phyloP scores from a whole-genome alignment of 2,797 vertebrate genomes.

The Notoglanidium macrostoma region DNA sequence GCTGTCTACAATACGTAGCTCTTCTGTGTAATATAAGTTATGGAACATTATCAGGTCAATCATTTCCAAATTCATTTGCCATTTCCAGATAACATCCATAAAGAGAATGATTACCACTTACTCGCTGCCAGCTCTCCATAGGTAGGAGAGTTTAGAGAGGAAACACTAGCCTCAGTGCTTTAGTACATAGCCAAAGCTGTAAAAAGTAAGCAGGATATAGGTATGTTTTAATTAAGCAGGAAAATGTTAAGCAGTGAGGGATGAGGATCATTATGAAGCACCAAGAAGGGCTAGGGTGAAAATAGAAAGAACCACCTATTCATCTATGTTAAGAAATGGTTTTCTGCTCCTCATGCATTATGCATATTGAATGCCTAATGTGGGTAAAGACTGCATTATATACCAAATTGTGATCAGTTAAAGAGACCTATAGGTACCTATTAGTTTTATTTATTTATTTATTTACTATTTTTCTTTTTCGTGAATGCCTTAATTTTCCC shows the following conservation, averaged over 20 bases:
- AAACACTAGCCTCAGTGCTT: constrained; percentile 10
- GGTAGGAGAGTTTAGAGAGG: not conserved
- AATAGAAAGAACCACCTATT: constrained; percentile 46
- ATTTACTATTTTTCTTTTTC: not conserved
- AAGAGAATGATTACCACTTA: not conserved
- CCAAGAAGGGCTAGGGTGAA: constrained; percentile 36
- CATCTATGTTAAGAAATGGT: constrained; percentile 49
- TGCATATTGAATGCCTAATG: constrained; percentile 38
- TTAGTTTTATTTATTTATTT: not conserved
- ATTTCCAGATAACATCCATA: not conserved
- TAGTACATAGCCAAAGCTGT: constrained; percentile 12
- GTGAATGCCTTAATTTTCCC: too few relatives aligned
- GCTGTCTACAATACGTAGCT: not conserved
- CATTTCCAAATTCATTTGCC: not conserved
- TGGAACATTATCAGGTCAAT: not conserved
- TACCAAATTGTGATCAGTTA: constrained; percentile 12
- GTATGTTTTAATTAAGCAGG: constrained; percentile 41
- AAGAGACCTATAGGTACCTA: not conserved
- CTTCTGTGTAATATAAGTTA: not conserved
- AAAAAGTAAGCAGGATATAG: constrained; percentile 31
- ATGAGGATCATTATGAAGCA: constrained; percentile 47
- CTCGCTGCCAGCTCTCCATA: not conserved
- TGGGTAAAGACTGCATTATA: constrained; percentile 33
- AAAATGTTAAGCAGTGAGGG: constrained; percentile 35
- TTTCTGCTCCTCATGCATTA: constrained; percentile 46